A percentile compares a stretch with the other conserved stretches of the same genome.
Conservation (phyloP, 2,113 vertebrate species). For the Varanus salvator region DNA sequence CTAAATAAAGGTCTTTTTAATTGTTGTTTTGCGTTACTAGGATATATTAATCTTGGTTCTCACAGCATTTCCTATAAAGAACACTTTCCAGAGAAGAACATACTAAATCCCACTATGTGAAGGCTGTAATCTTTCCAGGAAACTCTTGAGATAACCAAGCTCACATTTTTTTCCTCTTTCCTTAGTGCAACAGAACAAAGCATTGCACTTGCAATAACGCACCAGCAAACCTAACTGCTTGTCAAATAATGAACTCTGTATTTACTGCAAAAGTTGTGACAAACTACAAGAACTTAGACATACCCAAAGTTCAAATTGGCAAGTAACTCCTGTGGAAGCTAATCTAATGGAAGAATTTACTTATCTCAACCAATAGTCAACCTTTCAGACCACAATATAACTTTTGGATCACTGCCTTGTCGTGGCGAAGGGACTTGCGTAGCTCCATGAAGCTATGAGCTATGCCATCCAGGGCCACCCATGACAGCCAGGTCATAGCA, state of each 20-base stretch:
- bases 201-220: neutral
- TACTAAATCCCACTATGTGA: neutral
- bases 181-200: neutral
- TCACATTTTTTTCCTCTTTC: neutral
- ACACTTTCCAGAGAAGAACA: neutral
- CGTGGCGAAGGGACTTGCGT: no score
- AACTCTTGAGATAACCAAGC: neutral
- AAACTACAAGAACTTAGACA: neutral
- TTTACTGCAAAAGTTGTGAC: neutral
- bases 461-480: no score
- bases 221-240: neutral
- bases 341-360: neutral
- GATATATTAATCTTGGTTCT: neutral
- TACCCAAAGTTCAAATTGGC: neutral
- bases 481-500: no score
- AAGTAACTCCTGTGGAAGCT: neutral
- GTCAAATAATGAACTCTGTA: neutral
- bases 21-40: neutral
- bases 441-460: no score
- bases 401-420: no score
- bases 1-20: neutral
- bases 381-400: neutral
- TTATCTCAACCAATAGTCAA: neutral
- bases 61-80: neutral
- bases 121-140: neutral